Evolutionary conservation across 2,888 invertebrate species (phyloP).

Genomic region (Trichogramma dendrolimi): DNA sequence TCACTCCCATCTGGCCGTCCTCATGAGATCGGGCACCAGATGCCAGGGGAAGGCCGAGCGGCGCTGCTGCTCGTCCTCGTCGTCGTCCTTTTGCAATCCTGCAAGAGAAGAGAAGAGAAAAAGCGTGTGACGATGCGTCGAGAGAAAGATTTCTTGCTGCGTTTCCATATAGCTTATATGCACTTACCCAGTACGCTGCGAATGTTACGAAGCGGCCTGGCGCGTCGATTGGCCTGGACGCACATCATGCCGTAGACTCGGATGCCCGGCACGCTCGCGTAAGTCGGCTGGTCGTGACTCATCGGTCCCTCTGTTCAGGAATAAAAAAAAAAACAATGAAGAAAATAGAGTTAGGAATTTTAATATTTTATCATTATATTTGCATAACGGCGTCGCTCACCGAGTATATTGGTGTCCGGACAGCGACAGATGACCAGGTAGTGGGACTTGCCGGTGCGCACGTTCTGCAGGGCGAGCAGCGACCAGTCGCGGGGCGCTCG

Average conservation of each 20-base stretch:
- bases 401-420: constrained; percentile 77
- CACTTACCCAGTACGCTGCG: constrained; percentile 51
- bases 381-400: constrained; percentile 54
- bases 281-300: constrained; percentile 90
- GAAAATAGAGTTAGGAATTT: background rate
- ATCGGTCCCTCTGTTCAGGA: constrained; percentile 77
- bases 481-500: constrained; percentile 88
- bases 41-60: constrained; percentile 70
- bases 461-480: constrained; percentile 82
- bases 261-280: constrained; percentile 89
- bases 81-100: constrained; percentile 26
- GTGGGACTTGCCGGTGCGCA: constrained; percentile 88
- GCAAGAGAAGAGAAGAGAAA: constrained; percentile 11
- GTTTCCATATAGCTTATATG: background rate
- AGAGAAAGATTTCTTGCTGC: background rate
- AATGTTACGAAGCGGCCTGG: constrained; percentile 52
- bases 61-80: constrained; percentile 28
- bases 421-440: constrained; percentile 89
- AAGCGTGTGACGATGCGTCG: background rate
- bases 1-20: constrained; percentile 67
- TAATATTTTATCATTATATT: background rate
- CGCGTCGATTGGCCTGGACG: constrained; percentile 56
- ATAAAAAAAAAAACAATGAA: constrained; percentile 7
- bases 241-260: constrained; percentile 94
- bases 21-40: constrained; percentile 67